Base-by-base conservation (phyloP, 2,113 vertebrate species). In the Podarcis muralis region DNA sequence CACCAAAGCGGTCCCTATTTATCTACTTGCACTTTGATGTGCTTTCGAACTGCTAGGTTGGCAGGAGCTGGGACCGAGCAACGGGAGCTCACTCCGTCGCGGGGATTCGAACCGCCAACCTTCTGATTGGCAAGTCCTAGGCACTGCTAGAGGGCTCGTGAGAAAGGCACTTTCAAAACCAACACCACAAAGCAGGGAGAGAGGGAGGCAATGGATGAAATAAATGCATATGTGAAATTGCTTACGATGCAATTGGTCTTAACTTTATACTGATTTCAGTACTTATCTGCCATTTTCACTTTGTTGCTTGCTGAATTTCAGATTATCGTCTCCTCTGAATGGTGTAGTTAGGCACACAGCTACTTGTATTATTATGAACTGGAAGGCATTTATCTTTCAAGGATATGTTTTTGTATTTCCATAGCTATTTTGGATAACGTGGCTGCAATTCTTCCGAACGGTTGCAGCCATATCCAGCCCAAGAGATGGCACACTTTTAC, bases 341-440 rank as follows among this genome's bases (percentile, higher is more conserved):
- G 32, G 2, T 53, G 6, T 40, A 91, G 75, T 30, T 88, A 68
- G n/a, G 90, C 66, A 20, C 12, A 43, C 48, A 76, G 57, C 11
- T 89, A 72, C 16, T 65, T 85, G 3, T 8, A 27, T 79, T 11
- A 27, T 77, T 90, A 88, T 87, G 57, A 87, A 86, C 40, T 84
- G 35, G 20, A 84, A 74, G 69, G 20, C 40, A 69, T 71, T 57
- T 87, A 35, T 74, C 77, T 89, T 69, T 40, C 85, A 20, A 77
- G 4, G 87, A 59, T 83, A 18, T 35, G 22, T 87, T 89, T 88
- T 18, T 57, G 0, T 88, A 15, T 88, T 89, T 91, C 81, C 27
- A 71, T 9, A 92, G 79, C 5, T 87, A 6, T 79, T 93, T 91
- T 87, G n/a, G 71, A 92, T 92, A 88, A 13, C 20, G 0, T 37